Evolutionary conservation across 2,113 vertebrate genomes (phyloP).

Genomic region (Cololabis saira): DNA sequence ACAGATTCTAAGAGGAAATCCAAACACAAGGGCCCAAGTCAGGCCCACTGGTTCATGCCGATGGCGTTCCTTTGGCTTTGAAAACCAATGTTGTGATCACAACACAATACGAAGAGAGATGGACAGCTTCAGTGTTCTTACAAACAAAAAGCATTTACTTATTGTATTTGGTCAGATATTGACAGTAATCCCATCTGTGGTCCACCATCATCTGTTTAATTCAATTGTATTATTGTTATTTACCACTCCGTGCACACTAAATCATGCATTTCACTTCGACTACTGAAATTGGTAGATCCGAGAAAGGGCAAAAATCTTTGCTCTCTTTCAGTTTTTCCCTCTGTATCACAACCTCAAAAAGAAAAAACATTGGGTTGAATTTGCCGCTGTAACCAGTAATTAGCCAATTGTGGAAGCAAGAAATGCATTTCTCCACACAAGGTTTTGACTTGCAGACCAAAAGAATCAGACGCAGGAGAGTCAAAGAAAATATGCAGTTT

Average conservation of each 20-base stretch:
- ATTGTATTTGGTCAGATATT: too few species aligned
- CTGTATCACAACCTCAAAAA: constrained; percentile 62
- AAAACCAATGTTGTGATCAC: constrained; percentile 10
- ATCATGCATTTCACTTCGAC: too few species aligned
- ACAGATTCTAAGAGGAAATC: constrained; percentile 63
- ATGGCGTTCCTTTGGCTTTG: constrained; percentile 43
- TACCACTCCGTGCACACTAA: too few species aligned
- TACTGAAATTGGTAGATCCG: constrained; percentile 7
- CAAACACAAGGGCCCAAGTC: constrained; percentile 51
- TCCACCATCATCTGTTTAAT: too few species aligned
- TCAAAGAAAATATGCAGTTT: constrained; percentile 10
- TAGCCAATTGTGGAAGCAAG: constrained; percentile 56
- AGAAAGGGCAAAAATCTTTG: constrained; percentile 29
- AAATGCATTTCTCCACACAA: constrained; percentile 48
- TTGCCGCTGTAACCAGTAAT: constrained; percentile 64
- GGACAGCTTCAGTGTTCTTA: too few species aligned
- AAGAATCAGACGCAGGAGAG: constrained; percentile 1
- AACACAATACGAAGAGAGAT: too few species aligned
- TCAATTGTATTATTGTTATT: too few species aligned
- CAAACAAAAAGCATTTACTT: too few species aligned
- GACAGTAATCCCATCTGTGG: too few species aligned
- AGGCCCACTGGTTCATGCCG: constrained; percentile 57
- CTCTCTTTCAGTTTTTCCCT: constrained; percentile 24
- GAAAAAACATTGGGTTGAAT: constrained; percentile 53
- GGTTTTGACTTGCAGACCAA: constrained; percentile 9